phyloP scores from a whole-genome alignment of 2,888 invertebrate genomes.

The Dysmachus trigonus region DNA sequence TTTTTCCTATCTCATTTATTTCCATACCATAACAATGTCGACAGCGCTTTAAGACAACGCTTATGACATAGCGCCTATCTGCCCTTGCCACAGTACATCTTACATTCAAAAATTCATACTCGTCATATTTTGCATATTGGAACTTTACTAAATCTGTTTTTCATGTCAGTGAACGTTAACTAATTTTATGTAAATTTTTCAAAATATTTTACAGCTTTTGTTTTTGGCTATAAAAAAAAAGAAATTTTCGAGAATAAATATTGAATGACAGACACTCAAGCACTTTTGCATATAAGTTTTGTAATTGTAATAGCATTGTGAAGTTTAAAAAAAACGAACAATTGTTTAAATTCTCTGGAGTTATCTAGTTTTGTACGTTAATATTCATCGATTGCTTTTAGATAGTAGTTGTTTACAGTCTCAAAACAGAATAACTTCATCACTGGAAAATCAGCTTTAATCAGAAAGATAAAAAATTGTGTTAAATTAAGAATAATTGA shows the following conservation, averaged over 20 bases:
- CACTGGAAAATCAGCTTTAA: conserved; percentile 28
- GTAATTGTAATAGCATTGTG: conserved; percentile 4
- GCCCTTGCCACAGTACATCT: conserved; percentile 27
- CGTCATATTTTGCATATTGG: conserved; percentile 20
- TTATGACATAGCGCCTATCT: conserved; percentile 42
- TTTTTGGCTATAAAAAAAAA: not conserved
- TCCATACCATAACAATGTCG: conserved; percentile 42
- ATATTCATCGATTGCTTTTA: conserved; percentile 32
- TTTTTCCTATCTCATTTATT: not conserved
- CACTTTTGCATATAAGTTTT: conserved; percentile 9
- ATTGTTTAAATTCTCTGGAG: not conserved
- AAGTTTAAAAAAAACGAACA: not conserved
- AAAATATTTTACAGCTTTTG: conserved; percentile 6
- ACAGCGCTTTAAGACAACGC: conserved; percentile 51
- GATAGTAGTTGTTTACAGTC: conserved; percentile 33
- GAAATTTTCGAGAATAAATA: not conserved
- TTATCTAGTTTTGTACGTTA: conserved; percentile 19
- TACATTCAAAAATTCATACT: not conserved
- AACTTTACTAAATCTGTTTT: not conserved
- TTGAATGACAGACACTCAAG: conserved; percentile 37
- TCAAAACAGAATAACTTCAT: not conserved
- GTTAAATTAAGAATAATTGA: not conserved
- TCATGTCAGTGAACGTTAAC: conserved; percentile 10
- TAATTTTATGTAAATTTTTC: conserved; percentile 10
- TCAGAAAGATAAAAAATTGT: conserved; percentile 8